Conservation (phyloP, 2,797 vertebrate genomes). For the Cheirogaleus major region DNA sequence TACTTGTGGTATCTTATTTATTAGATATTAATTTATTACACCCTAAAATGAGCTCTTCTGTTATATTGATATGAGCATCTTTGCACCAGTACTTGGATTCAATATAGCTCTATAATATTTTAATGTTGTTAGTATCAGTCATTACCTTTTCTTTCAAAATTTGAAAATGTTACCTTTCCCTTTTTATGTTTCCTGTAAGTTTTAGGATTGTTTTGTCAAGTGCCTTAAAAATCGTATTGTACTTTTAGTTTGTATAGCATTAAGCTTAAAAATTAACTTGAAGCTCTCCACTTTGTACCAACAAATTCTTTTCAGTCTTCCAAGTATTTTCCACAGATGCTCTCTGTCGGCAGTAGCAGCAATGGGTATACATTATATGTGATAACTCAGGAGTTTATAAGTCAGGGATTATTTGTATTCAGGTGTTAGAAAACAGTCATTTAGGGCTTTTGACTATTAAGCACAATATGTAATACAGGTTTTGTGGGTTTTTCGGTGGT, state of each 20-base stretch:
- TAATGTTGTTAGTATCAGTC: background rate
- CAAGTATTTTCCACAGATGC: background rate
- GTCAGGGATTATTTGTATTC: background rate
- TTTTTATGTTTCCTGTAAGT: constrained; percentile 40
- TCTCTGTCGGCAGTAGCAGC: background rate
- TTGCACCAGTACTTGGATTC: background rate
- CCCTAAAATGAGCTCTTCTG: background rate
- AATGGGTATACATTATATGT: background rate
- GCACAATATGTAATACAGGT: background rate
- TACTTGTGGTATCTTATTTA: background rate
- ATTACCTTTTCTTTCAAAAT: constrained; percentile 3
- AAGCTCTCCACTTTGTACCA: background rate
- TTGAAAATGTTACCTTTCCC: background rate
- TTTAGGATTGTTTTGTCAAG: constrained; percentile 17
- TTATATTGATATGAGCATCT: background rate
- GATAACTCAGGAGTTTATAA: background rate
- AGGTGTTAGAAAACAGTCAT: background rate
- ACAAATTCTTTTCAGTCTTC: background rate
- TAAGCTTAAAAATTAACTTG: constrained; percentile 29
- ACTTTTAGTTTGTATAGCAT: background rate
- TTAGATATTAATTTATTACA: background rate
- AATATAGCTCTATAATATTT: background rate
- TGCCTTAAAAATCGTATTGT: constrained; percentile 3
- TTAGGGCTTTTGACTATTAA: background rate
- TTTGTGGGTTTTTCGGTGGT: background rate